phyloP scores from a whole-genome alignment of 92 coral and sea anemone species.

The Umimayanthus kanabou region DNA sequence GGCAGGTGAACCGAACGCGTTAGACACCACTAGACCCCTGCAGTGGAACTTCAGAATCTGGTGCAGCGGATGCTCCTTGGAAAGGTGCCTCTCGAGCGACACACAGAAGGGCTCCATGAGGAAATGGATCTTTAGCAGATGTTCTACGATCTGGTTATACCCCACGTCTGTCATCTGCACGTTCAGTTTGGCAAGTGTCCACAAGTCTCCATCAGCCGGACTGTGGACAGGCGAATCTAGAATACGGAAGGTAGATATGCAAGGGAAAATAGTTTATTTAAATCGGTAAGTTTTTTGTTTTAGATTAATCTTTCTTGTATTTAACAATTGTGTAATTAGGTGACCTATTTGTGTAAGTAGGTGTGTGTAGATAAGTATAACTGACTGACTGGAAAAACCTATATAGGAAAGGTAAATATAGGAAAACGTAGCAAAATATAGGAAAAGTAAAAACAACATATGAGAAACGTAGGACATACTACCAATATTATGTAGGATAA shows the following conservation, averaged over 20 bases:
- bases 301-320: too few species aligned
- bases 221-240: conserved; percentile 52
- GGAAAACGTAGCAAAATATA: too few species aligned
- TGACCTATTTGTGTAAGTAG: too few species aligned
- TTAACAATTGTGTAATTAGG: too few species aligned
- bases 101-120: conserved; percentile 52
- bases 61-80: conserved; percentile 42
- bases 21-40: conserved; percentile 32
- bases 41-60: conserved; percentile 47
- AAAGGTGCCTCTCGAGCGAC: conserved; percentile 35
- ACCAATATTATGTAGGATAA: too few species aligned
- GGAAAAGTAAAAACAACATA: too few species aligned
- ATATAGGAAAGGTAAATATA: too few species aligned
- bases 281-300: too few species aligned
- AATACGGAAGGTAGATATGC: neutral
- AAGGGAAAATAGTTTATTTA: too few species aligned
- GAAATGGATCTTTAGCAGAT: conserved; percentile 54
- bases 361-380: too few species aligned
- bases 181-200: conserved; percentile 61
- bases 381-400: too few species aligned
- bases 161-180: conserved; percentile 56
- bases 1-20: conserved; percentile 25
- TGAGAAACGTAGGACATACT: too few species aligned
- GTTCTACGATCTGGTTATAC: conserved; percentile 57
- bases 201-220: conserved; percentile 53